Evolutionary conservation across 2,888 invertebrate species (phyloP).

Genomic region (Elaeidobius kamerunicus): DNA sequence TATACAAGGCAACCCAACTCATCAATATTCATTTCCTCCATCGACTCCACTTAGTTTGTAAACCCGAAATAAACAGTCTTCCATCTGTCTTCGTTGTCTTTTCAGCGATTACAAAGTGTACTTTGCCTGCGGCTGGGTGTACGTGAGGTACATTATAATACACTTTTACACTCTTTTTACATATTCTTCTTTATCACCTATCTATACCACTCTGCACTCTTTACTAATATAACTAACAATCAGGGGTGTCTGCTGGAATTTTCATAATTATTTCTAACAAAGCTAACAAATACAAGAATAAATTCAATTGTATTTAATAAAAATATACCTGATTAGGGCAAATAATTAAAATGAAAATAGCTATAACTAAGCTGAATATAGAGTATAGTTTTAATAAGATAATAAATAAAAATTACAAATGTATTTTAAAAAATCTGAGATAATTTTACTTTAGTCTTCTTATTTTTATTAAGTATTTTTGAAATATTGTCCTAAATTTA

Average conservation of each 20-base stretch:
- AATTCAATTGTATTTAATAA: no score
- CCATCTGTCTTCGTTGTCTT: conserved; percentile 44
- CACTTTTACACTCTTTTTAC: conserved; percentile 30
- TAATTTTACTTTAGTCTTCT: no score
- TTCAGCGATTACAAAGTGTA: conserved; percentile 78
- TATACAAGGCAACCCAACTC: conserved; percentile 2
- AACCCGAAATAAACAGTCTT: conserved; percentile 27
- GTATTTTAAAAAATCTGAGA: no score
- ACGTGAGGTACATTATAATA: conserved; percentile 64
- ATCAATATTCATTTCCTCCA: conserved; percentile 24
- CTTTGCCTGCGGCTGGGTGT: conserved; percentile 84
- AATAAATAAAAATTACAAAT: no score
- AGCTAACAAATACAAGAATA: no score
- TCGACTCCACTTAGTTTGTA: conserved; percentile 22
- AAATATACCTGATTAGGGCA: no score
- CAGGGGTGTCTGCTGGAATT: conserved; percentile 3
- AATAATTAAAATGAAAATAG: no score
- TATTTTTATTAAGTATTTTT: no score
- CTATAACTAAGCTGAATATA: no score
- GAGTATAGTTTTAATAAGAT: no score
- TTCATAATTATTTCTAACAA: no score
- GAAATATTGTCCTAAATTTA: no score
- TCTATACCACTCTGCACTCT: conserved; percentile 12
- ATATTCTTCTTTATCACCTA: conserved; percentile 22
- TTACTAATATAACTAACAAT: conserved; percentile 8